phyloP scores from a whole-genome alignment of 2,888 invertebrate species.

The Alloplasta piceator region DNA sequence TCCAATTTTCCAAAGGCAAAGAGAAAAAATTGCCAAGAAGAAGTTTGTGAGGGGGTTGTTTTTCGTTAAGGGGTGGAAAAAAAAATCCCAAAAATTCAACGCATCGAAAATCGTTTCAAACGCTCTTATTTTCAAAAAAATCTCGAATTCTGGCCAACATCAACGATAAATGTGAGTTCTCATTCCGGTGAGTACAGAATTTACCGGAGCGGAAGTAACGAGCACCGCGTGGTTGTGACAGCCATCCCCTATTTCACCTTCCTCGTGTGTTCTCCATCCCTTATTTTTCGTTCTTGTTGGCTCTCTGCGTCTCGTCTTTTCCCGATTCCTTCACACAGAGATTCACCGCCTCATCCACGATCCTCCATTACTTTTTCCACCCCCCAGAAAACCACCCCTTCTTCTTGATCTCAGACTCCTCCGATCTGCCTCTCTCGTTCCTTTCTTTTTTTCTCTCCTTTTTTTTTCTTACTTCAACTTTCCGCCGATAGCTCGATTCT shows the following conservation, averaged over 20 bases:
- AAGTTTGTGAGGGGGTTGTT: too few relatives aligned
- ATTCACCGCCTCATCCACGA: slow-evolving; percentile 78
- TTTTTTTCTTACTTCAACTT: slow-evolving; percentile 72
- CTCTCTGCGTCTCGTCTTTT: slow-evolving; percentile 77
- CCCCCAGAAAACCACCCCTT: slow-evolving; percentile 73
- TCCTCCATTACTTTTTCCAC: slow-evolving; percentile 75
- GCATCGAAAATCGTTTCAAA: neutral
- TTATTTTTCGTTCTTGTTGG: slow-evolving; percentile 61
- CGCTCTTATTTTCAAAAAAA: neutral
- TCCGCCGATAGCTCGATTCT: slow-evolving; percentile 70
- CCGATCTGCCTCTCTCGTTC: slow-evolving; percentile 61
- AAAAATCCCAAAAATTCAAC: too few relatives aligned
- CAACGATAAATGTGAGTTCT: slow-evolving; percentile 70
- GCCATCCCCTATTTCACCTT: slow-evolving; percentile 77
- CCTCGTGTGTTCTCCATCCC: slow-evolving; percentile 78
- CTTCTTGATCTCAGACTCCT: slow-evolving; percentile 74
- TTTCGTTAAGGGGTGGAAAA: too few relatives aligned
- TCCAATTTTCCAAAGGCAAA: too few relatives aligned
- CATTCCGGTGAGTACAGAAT: slow-evolving; percentile 69
- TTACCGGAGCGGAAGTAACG: slow-evolving; percentile 77
- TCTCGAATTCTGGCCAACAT: neutral
- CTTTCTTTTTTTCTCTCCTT: slow-evolving; percentile 77
- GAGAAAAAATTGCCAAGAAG: too few relatives aligned
- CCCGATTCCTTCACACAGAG: slow-evolving; percentile 79
- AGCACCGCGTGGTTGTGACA: slow-evolving; percentile 74